Percentiles rank a stretch among this genome's conserved stretches.
phyloP scores from a whole-genome alignment of 2,888 invertebrate genomes.

The Cheilosia scutellata region DNA sequence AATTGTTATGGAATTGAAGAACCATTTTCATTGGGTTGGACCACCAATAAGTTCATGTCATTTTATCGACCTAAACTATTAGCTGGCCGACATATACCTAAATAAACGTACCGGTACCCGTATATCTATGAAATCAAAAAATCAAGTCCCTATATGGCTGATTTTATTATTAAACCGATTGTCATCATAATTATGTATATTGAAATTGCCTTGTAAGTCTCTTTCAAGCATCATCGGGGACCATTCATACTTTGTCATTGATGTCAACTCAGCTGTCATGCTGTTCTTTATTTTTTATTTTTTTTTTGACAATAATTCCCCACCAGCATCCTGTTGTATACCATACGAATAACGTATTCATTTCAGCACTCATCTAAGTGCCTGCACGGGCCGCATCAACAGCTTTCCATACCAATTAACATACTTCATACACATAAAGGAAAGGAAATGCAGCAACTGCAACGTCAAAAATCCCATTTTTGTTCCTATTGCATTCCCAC shows the following conservation, averaged over 20 bases:
- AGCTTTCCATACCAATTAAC: slow-evolving; percentile 65
- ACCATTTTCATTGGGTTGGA: too few species aligned
- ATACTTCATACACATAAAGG: slow-evolving; percentile 59
- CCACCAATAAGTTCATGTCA: too few species aligned
- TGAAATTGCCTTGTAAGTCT: slow-evolving; percentile 54
- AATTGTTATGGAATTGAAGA: too few species aligned
- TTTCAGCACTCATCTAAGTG: slow-evolving; percentile 59
- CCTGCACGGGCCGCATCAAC: slow-evolving; percentile 54
- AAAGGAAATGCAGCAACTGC: slow-evolving; percentile 57
- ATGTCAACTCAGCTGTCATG: neutral
- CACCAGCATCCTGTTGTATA: slow-evolving; percentile 46
- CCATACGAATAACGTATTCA: neutral
- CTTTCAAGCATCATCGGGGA: neutral
- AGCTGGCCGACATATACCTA: too few species aligned
- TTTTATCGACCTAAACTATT: too few species aligned
- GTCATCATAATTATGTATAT: too few species aligned
- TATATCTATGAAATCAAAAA: too few species aligned
- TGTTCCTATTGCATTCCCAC: slow-evolving; percentile 27
- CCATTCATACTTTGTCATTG: neutral
- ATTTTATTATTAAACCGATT: too few species aligned
- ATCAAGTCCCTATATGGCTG: too few species aligned
- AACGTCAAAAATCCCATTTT: slow-evolving; percentile 27
- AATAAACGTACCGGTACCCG: too few species aligned
- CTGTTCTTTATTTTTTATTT: neutral
- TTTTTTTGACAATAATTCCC: slow-evolving; percentile 17